Evolutionary conservation across 1,140 invertebrate species (phyloP).

Genomic region (Apis dorsata): DNA sequence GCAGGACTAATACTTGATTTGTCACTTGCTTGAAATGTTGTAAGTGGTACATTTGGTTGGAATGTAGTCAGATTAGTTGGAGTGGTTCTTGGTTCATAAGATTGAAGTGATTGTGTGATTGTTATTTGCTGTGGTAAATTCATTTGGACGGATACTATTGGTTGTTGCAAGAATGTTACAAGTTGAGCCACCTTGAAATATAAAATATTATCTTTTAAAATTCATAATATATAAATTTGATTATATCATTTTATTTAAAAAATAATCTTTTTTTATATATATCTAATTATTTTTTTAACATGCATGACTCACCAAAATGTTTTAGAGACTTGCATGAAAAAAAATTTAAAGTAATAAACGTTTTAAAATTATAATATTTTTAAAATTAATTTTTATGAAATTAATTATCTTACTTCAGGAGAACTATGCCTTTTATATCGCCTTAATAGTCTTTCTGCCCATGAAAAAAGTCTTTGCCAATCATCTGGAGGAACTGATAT

Average conservation of each 20-base stretch:
- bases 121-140: slow-evolving; percentile 63
- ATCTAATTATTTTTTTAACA: background rate
- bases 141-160: slow-evolving; percentile 68
- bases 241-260: background rate
- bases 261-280: background rate
- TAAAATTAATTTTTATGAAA: slow-evolving; percentile 14
- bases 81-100: slow-evolving; percentile 70
- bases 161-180: slow-evolving; percentile 84
- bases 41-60: slow-evolving; percentile 74
- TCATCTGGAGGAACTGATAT: slow-evolving; percentile 87
- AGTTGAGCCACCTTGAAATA: slow-evolving; percentile 82
- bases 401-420: slow-evolving; percentile 76
- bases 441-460: slow-evolving; percentile 87
- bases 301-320: slow-evolving; percentile 74
- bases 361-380: background rate
- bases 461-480: slow-evolving; percentile 86
- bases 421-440: slow-evolving; percentile 85
- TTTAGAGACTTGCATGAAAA: slow-evolving; percentile 76
- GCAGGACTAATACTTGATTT: slow-evolving; percentile 77
- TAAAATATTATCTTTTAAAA: slow-evolving; percentile 4
- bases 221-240: background rate
- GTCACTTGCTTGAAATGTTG: slow-evolving; percentile 77
- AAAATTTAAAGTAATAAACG: slow-evolving; percentile 52
- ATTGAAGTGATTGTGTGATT: slow-evolving; percentile 61
- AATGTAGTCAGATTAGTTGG: slow-evolving; percentile 77